Evolutionary conservation across 1,140 invertebrate species (phyloP).

Genomic region (Odontomachus brunneus): DNA sequence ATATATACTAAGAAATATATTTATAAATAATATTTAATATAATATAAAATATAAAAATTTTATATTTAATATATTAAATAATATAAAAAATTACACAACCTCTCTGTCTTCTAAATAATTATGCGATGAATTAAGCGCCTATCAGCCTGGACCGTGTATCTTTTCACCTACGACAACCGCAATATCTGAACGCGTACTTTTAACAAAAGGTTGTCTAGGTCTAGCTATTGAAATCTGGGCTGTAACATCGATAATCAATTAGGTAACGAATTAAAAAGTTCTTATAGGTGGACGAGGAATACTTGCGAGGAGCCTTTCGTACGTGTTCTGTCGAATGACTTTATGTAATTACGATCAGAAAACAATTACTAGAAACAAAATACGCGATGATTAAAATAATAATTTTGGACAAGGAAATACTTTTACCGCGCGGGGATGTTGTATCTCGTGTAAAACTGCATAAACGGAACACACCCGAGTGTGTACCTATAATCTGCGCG

Average conservation of each 20-base stretch:
- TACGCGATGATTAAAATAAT: constrained; percentile 11
- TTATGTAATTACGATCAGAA: constrained; percentile 26
- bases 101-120: constrained; percentile 28
- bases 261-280: constrained; percentile 54
- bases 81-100: constrained; percentile 21
- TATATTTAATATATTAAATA: too few species aligned
- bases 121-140: constrained; percentile 48
- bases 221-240: constrained; percentile 78
- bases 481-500: neutral
- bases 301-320: constrained; percentile 28
- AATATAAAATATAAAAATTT: too few species aligned
- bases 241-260: constrained; percentile 66
- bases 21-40: too few species aligned
- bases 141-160: constrained; percentile 78
- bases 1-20: too few species aligned
- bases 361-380: constrained; percentile 40
- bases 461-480: neutral
- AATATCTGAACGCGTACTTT: constrained; percentile 65
- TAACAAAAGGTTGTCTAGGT: constrained; percentile 79
- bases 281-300: constrained; percentile 42
- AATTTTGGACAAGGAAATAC: neutral
- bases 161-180: constrained; percentile 78
- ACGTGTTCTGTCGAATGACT: constrained; percentile 10
- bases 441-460: neutral
- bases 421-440: constrained; percentile 2